These are phyloP conservation scores for Spodoptera frugiperda DNA, from an alignment of 1,140 invertebrate genomes.

Conservation along the genomic window DNA sequence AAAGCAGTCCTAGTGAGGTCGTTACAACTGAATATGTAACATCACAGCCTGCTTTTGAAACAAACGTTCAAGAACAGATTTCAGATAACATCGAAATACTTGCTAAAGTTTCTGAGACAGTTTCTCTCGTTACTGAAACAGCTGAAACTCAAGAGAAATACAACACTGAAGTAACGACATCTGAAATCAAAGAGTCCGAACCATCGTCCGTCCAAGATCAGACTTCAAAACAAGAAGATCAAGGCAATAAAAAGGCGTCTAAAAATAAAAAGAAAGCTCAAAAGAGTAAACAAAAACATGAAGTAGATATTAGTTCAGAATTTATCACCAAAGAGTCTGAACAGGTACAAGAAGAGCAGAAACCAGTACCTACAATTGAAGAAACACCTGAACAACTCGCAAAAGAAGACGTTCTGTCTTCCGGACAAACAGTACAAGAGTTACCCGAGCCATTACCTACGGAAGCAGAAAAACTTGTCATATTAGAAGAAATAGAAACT, in stretches of 20 bases:
- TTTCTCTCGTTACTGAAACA: not conserved
- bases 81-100: constrained; percentile 38
- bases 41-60: not conserved
- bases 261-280: constrained; percentile 52
- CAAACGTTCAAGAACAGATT: not conserved
- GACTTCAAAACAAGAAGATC: constrained; percentile 33
- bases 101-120: too few species aligned
- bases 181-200: constrained; percentile 14
- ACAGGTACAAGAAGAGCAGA: not conserved
- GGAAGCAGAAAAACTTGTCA: not conserved
- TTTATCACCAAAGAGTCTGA: constrained; percentile 56
- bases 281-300: constrained; percentile 42
- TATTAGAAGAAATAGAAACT: constrained; percentile 2
- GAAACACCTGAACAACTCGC: not conserved
- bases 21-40: not conserved
- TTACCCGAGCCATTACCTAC: not conserved
- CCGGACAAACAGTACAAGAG: not conserved
- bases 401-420: too few species aligned
- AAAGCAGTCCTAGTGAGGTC: too few species aligned
- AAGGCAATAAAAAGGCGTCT: constrained; percentile 26
- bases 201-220: constrained; percentile 16
- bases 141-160: not conserved
- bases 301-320: constrained; percentile 11
- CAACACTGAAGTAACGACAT: not conserved
- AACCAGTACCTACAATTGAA: constrained; percentile 1